phyloP scores from a whole-genome alignment of 2,113 vertebrate genomes.

The Cheirogaleus medius region DNA sequence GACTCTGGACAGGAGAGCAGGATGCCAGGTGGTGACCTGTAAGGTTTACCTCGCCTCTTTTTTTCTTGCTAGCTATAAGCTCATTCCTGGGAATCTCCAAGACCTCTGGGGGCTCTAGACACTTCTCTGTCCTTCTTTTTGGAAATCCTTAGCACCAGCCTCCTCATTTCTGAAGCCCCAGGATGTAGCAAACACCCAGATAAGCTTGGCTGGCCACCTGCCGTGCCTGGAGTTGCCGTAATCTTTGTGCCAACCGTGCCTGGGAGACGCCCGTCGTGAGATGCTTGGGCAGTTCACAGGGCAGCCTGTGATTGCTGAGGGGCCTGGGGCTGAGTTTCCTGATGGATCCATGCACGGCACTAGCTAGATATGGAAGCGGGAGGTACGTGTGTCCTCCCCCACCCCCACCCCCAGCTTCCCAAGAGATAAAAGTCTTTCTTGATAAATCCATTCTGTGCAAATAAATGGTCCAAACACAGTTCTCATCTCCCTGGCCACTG shows the following conservation, averaged over 20 bases:
- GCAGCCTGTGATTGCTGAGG: not conserved
- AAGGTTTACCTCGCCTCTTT: too few species aligned
- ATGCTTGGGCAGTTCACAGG: not conserved
- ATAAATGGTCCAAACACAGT: not conserved
- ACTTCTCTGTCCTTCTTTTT: not conserved
- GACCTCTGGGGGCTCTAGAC: not conserved
- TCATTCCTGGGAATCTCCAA: not conserved
- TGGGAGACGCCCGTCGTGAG: not conserved
- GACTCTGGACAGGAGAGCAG: not conserved
- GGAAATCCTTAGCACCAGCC: not conserved
- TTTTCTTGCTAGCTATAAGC: not conserved
- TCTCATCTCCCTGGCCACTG: not conserved
- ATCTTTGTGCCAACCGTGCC: constrained; percentile 74
- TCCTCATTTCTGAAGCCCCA: not conserved
- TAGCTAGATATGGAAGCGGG: not conserved
- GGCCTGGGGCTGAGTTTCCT: not conserved
- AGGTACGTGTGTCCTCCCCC: not conserved
- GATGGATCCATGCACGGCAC: not conserved
- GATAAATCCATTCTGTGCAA: not conserved
- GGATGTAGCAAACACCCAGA: not conserved
- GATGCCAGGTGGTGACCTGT: not conserved
- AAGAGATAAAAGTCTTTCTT: not conserved
- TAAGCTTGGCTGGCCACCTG: not conserved
- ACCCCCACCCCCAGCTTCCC: not conserved
- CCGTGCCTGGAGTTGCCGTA: constrained; percentile 52